Percentiles rank a stretch among this genome's conserved stretches.
Evolutionary conservation across 2,797 vertebrate genomes (phyloP).

Genomic region (Anolis apletophallus): DNA sequence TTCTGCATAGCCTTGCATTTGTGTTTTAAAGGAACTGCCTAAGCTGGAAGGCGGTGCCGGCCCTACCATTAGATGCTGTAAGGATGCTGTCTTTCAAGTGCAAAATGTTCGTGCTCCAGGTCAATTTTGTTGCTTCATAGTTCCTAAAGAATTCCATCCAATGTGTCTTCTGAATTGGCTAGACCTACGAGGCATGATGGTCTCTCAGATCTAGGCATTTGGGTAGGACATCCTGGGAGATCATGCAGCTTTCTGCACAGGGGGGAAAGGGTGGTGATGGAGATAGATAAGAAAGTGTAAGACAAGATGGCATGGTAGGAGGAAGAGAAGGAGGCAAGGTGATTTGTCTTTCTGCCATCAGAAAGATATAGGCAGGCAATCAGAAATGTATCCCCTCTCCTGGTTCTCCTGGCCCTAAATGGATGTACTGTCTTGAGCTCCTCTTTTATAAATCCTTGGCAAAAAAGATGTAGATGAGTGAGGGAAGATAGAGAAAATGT

Average conservation of each 20-base stretch:
- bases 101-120: background rate
- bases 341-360: too few relatives aligned
- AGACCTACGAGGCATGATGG: background rate
- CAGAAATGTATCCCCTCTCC: too few relatives aligned
- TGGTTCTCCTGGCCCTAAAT: too few relatives aligned
- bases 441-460: background rate
- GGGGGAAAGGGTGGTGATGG: background rate
- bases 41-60: background rate
- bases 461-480: background rate
- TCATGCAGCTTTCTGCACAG: background rate
- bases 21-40: background rate
- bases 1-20: background rate
- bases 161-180: background rate
- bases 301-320: background rate
- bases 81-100: background rate
- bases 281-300: background rate
- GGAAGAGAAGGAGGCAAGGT: background rate
- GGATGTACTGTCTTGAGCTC: too few relatives aligned
- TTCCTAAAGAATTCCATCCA: background rate
- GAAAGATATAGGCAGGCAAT: too few relatives aligned
- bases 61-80: background rate
- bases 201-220: background rate
- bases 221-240: background rate
- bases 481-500: background rate
- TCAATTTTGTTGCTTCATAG: background rate